These are phyloP conservation scores for Ictalurus punctatus DNA, from an alignment of 2,113 vertebrate species.

Conservation along the genomic window DNA sequence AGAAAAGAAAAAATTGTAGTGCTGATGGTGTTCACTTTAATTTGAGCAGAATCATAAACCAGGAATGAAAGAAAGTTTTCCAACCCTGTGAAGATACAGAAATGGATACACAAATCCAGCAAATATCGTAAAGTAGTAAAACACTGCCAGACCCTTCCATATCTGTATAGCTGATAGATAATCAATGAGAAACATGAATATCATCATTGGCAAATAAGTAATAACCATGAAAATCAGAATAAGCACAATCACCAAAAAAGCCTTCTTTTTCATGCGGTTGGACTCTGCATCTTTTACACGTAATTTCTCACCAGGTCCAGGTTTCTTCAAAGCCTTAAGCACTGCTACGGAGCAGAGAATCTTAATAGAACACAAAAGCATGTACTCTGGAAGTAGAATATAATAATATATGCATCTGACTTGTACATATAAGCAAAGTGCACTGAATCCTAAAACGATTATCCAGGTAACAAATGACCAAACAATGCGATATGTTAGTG, in stretches of 20 bases:
- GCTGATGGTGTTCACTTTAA: background rate
- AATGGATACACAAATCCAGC: constrained; percentile 30
- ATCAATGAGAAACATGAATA: constrained; percentile 2
- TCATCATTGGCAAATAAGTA: constrained; percentile 16
- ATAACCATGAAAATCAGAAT: constrained; percentile 15
- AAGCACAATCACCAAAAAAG: constrained; percentile 35
- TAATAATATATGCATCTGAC: background rate
- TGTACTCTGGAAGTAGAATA: background rate
- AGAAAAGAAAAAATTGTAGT: background rate
- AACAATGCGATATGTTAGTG: constrained; percentile 3
- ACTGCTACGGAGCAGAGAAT: constrained; percentile 32
- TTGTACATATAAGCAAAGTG: background rate
- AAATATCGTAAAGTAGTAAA: background rate
- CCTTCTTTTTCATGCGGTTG: constrained; percentile 33
- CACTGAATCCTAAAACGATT: background rate
- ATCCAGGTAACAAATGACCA: background rate
- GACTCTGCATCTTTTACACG: background rate
- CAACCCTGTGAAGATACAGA: constrained; percentile 28
- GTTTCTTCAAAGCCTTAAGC: constrained; percentile 31
- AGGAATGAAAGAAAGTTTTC: constrained; percentile 18
- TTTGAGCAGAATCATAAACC: background rate
- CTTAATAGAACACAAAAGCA: constrained; percentile 12
- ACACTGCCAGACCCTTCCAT: background rate
- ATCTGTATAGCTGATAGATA: background rate
- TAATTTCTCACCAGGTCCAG: constrained; percentile 7